These are phyloP conservation scores for Caenorhabditis zanzibari DNA, from an alignment of 2,888 invertebrate genomes.

Conservation along the genomic window DNA sequence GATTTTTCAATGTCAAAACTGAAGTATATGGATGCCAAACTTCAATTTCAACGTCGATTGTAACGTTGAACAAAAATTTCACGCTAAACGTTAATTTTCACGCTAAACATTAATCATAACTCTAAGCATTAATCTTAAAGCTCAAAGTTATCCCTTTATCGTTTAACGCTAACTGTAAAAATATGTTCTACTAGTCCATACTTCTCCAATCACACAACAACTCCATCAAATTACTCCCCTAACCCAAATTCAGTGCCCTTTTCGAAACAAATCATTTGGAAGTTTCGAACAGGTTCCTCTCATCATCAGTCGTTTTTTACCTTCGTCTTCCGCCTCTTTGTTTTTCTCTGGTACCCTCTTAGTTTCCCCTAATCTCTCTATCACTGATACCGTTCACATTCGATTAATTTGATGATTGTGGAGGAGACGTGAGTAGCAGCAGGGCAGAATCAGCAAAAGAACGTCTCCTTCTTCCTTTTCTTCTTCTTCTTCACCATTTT, in stretches of 20 bases:
- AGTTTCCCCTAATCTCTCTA: conserved; percentile 17
- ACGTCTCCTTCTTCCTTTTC: conserved; percentile 29
- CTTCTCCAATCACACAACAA: too few relatives aligned
- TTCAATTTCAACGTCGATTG: too few relatives aligned
- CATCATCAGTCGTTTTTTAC: conserved; percentile 23
- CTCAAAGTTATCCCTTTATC: too few relatives aligned
- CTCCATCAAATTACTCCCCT: neutral
- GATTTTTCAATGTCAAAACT: too few relatives aligned
- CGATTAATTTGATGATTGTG: conserved; percentile 51
- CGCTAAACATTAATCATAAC: too few relatives aligned
- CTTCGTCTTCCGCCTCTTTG: conserved; percentile 13
- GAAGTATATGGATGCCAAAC: too few relatives aligned
- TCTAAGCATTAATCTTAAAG: too few relatives aligned
- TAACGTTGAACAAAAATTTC: too few relatives aligned
- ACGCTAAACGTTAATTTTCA: too few relatives aligned
- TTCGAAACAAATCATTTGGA: conserved; percentile 10
- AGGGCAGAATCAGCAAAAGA: conserved; percentile 20
- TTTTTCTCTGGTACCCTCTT: conserved; percentile 20
- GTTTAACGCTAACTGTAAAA: too few relatives aligned
- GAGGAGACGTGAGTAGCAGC: neutral
- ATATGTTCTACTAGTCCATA: too few relatives aligned
- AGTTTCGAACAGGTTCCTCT: conserved; percentile 18
- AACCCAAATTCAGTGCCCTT: conserved; percentile 1
- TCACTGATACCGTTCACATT: conserved; percentile 55
- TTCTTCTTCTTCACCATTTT: neutral